Evolutionary conservation across 2,113 vertebrate species (phyloP), one percentile per base, ranked within the genome.

Genomic region (Bombycilla garrulus): DNA sequence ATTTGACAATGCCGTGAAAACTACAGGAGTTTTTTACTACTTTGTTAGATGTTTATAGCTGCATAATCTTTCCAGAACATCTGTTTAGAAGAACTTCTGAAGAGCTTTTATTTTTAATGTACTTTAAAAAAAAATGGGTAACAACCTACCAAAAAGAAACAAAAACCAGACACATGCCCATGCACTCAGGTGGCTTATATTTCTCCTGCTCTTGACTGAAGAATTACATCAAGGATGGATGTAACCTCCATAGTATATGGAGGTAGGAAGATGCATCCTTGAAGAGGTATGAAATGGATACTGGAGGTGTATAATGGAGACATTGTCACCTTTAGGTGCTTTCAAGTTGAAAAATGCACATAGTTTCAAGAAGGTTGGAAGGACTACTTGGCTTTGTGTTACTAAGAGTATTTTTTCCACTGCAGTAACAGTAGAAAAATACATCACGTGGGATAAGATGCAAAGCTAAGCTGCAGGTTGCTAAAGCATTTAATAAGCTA

Each of bases 131-230:
- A 21, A 67, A 56, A 23, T 10, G 6, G 21, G 2, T 50, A 40
- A 24, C 31, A 69, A n/a, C 20, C 16, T 40, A 25, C 15, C 15
- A 24, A 13, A 83, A 56, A 58, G 20, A 58, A 78, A 42, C 28
- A n/a, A 64, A 42, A 54, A 8, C 0, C 12, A 36, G 33, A 25
- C 3, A 6, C 6, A 3, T 51, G 47, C 25, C 15, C 9, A 14
- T 13, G 11, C 33, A 10, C 6, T 10, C 4, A 8, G 2, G 11
- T 28, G 24, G 13, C 44, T 79, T 74, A 2, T 10, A 12, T 74
- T 90, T 92, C 92, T 76, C 25, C 11, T 67, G 20, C 10, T 76
- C 5, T 29, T 62, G 28, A 31, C 20, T 33, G 3, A 11, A 28
- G 23, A 81, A 14, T 78, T 31, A 38, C 15, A 33, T 47, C 5